Percentiles rank a stretch among this genome's conserved stretches.
These are phyloP conservation scores for Probaryconus sp. DNA, from an alignment of 1,140 invertebrate species.

Conservation along the genomic window DNA sequence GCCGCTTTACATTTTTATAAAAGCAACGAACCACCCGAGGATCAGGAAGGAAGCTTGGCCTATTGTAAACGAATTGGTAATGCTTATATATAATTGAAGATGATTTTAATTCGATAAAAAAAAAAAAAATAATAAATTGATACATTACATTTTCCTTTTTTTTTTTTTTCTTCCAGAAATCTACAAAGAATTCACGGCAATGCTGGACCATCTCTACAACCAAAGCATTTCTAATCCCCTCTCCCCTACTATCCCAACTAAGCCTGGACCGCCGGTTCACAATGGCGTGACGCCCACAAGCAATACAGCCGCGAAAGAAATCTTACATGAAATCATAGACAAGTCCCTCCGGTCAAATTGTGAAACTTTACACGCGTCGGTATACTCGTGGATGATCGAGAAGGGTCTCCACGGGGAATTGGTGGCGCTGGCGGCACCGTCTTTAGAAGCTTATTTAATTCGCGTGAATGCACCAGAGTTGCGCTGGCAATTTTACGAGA, in stretches of 20 bases:
- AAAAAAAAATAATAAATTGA: too few relatives aligned
- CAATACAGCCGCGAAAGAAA: conserved; percentile 70
- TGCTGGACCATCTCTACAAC: conserved; percentile 88
- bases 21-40: conserved; percentile 88
- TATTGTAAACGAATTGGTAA: conserved; percentile 81
- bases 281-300: conserved; percentile 59
- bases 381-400: conserved; percentile 96
- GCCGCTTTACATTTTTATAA: conserved; percentile 93
- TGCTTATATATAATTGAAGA: too few relatives aligned
- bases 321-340: conserved; percentile 76
- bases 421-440: conserved; percentile 87
- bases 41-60: conserved; percentile 86
- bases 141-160: conserved; percentile 13
- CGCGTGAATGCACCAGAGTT: conserved; percentile 88
- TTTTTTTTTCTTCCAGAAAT: conserved; percentile 84
- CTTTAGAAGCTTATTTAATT: conserved; percentile 89
- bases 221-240: conserved; percentile 80
- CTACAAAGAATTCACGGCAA: conserved; percentile 90
- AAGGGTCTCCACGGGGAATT: conserved; percentile 87
- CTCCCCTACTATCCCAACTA: conserved; percentile 73
- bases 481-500: conserved; percentile 97
- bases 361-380: conserved; percentile 91
- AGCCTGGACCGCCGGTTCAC: conserved; percentile 67
- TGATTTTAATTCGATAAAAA: neutral
- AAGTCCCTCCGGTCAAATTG: conserved; percentile 82